Evolutionary conservation across 2,797 vertebrate species (phyloP).

Genomic region (Decapterus maruadsi): DNA sequence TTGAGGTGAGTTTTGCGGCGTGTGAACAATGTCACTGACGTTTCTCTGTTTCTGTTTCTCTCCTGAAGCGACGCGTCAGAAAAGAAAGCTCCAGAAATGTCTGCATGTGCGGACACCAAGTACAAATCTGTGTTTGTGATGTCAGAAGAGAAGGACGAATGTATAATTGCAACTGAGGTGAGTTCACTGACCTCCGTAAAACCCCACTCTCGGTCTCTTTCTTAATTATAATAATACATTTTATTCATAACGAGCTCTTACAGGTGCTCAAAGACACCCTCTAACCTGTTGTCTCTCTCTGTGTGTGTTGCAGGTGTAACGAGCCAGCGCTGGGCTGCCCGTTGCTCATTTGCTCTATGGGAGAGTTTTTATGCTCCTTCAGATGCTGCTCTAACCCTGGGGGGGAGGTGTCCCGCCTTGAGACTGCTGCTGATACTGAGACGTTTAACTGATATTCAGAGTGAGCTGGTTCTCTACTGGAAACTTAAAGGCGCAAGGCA

Average conservation of each 20-base stretch:
- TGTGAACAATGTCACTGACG: constrained; percentile 21
- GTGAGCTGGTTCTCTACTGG: constrained; percentile 98
- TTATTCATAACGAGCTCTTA: no score
- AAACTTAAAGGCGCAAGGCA: constrained; percentile 86
- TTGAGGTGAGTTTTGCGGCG: neutral
- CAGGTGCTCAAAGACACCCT: constrained; percentile 50
- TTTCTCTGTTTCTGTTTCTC: constrained; percentile 19
- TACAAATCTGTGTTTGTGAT: constrained; percentile 99
- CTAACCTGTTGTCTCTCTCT: constrained; percentile 9
- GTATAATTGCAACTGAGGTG: constrained; percentile 99
- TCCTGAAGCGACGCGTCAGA: constrained; percentile 89
- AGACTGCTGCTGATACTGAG: constrained; percentile 96
- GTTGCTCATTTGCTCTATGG: constrained; percentile 88
- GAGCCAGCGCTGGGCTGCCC: constrained; percentile 87
- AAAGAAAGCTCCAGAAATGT: constrained; percentile 92
- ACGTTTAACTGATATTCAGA: constrained; percentile 93
- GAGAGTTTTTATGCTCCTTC: constrained; percentile 92
- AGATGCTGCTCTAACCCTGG: constrained; percentile 97
- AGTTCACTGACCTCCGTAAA: constrained; percentile 56
- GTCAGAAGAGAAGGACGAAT: constrained; percentile 98
- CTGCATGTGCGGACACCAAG: constrained; percentile 93
- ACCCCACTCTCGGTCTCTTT: no score
- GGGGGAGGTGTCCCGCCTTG: constrained; percentile 90
- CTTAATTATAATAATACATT: no score
- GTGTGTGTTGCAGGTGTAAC: constrained; percentile 89